Conservation (phyloP, 2,113 vertebrate genomes). For the Actinemys pallida region DNA sequence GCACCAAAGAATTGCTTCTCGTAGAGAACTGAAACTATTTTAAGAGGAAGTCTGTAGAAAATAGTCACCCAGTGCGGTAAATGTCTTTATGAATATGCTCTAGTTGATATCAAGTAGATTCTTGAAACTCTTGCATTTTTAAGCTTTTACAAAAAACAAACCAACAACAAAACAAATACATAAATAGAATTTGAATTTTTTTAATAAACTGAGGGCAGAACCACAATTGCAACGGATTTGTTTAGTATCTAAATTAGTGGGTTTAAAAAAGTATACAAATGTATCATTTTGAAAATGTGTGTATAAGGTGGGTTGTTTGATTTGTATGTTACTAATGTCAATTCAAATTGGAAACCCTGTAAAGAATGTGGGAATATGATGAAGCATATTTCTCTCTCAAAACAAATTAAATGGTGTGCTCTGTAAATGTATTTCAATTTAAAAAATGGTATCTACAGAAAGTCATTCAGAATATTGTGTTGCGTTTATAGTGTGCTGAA, state of each 20-base stretch:
- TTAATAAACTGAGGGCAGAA: not conserved
- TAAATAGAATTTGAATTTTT: too few relatives aligned
- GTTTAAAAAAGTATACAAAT: not conserved
- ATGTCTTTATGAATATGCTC: not conserved
- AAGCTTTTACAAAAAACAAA: not conserved
- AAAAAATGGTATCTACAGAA: too few relatives aligned
- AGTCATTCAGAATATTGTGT: too few relatives aligned
- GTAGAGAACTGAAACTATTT: not conserved
- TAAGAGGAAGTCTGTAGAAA: not conserved
- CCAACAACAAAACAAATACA: not conserved
- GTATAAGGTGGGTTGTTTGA: not conserved
- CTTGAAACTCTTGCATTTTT: not conserved
- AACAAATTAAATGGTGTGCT: too few relatives aligned
- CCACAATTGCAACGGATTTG: not conserved
- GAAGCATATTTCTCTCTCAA: too few relatives aligned
- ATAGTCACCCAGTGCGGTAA: not conserved
- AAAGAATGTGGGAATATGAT: too few relatives aligned
- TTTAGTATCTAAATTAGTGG: not conserved
- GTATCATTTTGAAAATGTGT: not conserved
- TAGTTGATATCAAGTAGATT: not conserved
- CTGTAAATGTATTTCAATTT: too few relatives aligned
- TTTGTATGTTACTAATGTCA: not conserved
- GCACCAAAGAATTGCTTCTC: not conserved
- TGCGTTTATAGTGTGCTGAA: too few relatives aligned
- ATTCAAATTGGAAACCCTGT: not conserved